Evolutionary conservation across 2,888 invertebrate genomes (phyloP), one percentile per base, ranked within the genome.

Genomic region (Campopleginae sp.): DNA sequence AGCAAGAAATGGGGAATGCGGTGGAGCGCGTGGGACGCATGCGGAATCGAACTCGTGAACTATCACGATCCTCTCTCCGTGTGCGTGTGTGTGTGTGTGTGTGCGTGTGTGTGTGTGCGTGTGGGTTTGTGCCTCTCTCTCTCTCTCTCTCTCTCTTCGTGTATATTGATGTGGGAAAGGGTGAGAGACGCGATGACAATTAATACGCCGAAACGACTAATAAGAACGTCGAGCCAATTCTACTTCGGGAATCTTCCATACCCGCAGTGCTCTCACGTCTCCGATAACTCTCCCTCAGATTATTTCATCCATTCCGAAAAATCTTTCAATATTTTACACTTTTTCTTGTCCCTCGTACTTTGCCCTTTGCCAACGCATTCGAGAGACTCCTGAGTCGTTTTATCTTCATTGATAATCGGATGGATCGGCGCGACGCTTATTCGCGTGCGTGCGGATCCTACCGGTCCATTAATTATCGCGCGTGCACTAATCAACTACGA

Each of bases 1-100:
- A 88, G 89, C 87, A 82, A 80, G 82, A 85, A 84, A 86, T 61
- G 82, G 79, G 88, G 89, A 87, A 87, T 87, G 88, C 86, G 85
- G 63, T 76, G 80, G 82, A 87, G 86, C 88, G 87, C 90, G 89
- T 89, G 90, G 86, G 86, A 88, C 86, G 90, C 90, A 90, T 90
- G 88, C 89, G 87, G 88, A 89, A 89, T 89, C 86, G 58, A 81
- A 79, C 46, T 85, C 70, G 70, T 85, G 71, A 68, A 85, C 76
- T 61, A 72, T 63, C 68, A 68, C 74, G 44, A 74, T 74, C 7
- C 74, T 63, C 51, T 63, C 51, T 68, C 48, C 51, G 61, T 61
- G 27, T 58, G 1, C 23, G 12, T 23, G 23, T 12, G 4, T 23
- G 4, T 54, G 2, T 27, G 14, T 27, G 19, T 54, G 54, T 54